A percentile compares a stretch with the other conserved stretches of the same genome.
Conservation (phyloP, 2,888 invertebrate genomes). For the Ashinkailepas kermadecensis region DNA sequence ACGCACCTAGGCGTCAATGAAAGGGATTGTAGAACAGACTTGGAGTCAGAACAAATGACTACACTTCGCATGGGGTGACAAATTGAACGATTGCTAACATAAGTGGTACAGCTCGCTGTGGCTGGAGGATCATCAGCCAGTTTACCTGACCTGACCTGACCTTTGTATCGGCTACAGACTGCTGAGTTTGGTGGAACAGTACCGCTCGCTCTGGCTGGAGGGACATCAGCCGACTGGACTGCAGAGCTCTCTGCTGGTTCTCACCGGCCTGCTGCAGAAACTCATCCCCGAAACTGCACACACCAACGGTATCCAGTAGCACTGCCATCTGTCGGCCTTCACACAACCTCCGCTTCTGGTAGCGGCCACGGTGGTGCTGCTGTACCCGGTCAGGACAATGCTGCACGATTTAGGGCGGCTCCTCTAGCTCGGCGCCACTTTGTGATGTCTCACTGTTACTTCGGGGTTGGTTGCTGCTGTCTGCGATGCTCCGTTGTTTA, state of each 20-base stretch:
- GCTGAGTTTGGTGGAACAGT: slow-evolving; percentile 50
- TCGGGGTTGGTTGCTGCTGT: not conserved
- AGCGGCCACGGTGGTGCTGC: not conserved
- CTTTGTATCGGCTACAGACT: slow-evolving; percentile 40
- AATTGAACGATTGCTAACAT: no score
- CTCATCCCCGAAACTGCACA: slow-evolving; percentile 43
- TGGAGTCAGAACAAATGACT: no score
- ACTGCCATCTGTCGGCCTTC: not conserved
- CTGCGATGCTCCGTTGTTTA: no score
- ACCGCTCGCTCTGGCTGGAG: slow-evolving; percentile 50
- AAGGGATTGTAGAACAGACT: no score
- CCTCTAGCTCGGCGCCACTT: no score
- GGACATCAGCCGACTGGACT: slow-evolving; percentile 50
- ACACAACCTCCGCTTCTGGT: not conserved
- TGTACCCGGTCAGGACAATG: no score
- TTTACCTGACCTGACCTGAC: no score
- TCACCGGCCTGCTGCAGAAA: slow-evolving; percentile 47
- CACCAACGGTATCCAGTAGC: not conserved
- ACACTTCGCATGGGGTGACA: no score
- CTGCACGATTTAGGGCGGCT: no score
- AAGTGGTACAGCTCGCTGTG: no score
- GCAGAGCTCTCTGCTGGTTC: slow-evolving; percentile 46
- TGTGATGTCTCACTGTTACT: not conserved
- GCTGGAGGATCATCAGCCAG: no score
- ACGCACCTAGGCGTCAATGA: no score